Base-by-base conservation (phyloP, 2,113 vertebrate species). In the Boleophthalmus pectinirostris region DNA sequence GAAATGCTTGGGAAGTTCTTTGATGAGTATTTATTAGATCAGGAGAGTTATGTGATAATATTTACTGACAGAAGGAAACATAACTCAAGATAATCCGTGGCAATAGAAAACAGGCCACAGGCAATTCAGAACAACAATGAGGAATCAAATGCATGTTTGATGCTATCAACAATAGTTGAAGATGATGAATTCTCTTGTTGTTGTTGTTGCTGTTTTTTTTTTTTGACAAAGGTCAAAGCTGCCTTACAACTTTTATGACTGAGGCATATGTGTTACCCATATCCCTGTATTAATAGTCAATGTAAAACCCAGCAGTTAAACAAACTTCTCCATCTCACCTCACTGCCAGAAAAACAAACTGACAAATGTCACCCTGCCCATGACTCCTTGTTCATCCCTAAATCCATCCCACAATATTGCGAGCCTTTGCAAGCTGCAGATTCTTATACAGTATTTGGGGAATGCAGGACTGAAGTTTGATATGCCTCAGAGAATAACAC, bases 401-500 rank as follows among this genome's bases (percentile, higher is more conserved):
- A 58, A 78, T 78, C 24, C 24, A 73, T 70, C 84, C 73, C 76
- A 76, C 76, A 86, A 72, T 85, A 79, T 77, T 77, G 69, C 73
- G 69, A 75, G 54, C 77, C 77, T 74, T 72, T 77, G 64, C 69
- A 73, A 77, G 77, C 82, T 77, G 23, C 53, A 82, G 38, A 85
- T 78, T 67, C 78, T 72, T 81, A 84, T 82, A 85, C 81, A 86
- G 86, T 90, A 88, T 90, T 87, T 88, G 51, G 85, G 82, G 86
- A 91, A 91, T 87, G 88, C 86, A 89, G 82, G 82, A 79, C 33
- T 74, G 80, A 87, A 87, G 85, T 75, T 58, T 83, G 82, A 87
- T 91, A 86, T 77, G 82, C 72, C 87, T 92, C 83, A 88, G 81
- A 90, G 85, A 87, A 77, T 82, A 91, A 87, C 83, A 86, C 81